A percentile compares a stretch with the other conserved stretches of the same genome.
These are phyloP conservation scores for Orchestia grillus DNA, from an alignment of 1,140 invertebrate genomes.

Conservation along the genomic window DNA sequence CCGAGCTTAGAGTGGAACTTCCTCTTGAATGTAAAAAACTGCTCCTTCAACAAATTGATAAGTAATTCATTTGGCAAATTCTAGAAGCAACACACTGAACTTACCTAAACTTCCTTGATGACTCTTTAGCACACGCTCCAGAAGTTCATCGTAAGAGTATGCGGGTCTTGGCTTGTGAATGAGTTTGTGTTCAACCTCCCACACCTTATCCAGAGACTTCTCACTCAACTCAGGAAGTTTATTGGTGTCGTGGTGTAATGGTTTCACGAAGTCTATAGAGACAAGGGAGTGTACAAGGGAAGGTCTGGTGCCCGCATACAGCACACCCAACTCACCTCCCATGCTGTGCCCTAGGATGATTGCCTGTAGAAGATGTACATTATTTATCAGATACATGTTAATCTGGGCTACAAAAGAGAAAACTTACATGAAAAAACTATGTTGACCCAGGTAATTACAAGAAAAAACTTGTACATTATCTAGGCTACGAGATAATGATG, in stretches of 20 bases:
- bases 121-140: not conserved
- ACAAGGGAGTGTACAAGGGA: conserved; percentile 26
- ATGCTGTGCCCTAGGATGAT: conserved; percentile 39
- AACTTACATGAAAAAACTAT: too few relatives aligned
- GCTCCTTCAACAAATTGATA: not conserved
- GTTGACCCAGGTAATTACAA: too few relatives aligned
- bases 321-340: not conserved
- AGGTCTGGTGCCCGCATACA: not conserved
- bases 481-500: too few relatives aligned
- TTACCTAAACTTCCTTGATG: not conserved
- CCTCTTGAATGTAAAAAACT: not conserved
- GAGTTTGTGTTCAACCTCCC: not conserved
- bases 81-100: not conserved
- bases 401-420: too few relatives aligned
- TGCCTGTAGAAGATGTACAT: not conserved
- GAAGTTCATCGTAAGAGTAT: not conserved
- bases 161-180: not conserved
- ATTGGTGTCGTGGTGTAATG: not conserved
- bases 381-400: too few relatives aligned
- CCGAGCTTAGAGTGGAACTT: too few relatives aligned
- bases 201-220: not conserved
- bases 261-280: not conserved
- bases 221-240: not conserved
- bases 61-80: not conserved
- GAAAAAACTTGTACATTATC: too few relatives aligned